These are phyloP conservation scores for Congeria kusceri DNA, from an alignment of 2,888 invertebrate genomes.

Conservation along the genomic window DNA sequence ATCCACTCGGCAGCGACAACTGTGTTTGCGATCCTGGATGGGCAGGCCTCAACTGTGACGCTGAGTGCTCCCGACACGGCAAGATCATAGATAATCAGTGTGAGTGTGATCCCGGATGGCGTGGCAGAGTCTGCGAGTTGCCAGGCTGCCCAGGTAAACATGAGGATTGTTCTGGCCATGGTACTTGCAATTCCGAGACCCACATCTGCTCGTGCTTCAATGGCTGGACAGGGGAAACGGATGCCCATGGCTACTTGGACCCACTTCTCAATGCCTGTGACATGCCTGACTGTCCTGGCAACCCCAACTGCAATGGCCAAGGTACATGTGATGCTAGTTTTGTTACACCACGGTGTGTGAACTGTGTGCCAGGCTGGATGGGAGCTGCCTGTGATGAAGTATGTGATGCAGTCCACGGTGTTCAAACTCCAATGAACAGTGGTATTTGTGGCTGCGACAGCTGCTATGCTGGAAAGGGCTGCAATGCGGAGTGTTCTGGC, in stretches of 20 bases:
- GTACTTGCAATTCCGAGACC: slow-evolving; percentile 70
- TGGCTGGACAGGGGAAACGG: slow-evolving; percentile 72
- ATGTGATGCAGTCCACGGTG: slow-evolving; percentile 68
- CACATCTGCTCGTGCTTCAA: slow-evolving; percentile 72
- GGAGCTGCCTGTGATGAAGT: slow-evolving; percentile 70
- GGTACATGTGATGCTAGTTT: slow-evolving; percentile 66
- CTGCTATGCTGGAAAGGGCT: slow-evolving; percentile 70
- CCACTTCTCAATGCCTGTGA: slow-evolving; percentile 66
- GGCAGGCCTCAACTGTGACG: slow-evolving; percentile 73
- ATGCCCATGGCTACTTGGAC: slow-evolving; percentile 28
- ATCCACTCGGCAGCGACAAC: slow-evolving; percentile 65
- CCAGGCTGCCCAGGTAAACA: slow-evolving; percentile 75
- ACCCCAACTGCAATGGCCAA: slow-evolving; percentile 72
- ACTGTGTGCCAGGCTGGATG: slow-evolving; percentile 72
- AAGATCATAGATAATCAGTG: slow-evolving; percentile 59
- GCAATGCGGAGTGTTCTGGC: slow-evolving; percentile 65
- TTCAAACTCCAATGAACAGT: slow-evolving; percentile 68
- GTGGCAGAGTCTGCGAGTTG: slow-evolving; percentile 72
- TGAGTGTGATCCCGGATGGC: slow-evolving; percentile 72
- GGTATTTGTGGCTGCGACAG: slow-evolving; percentile 68
- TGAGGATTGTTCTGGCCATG: slow-evolving; percentile 73
- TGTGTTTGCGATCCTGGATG: slow-evolving; percentile 75
- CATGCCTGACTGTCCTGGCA: slow-evolving; percentile 75
- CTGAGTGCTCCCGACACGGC: slow-evolving; percentile 74
- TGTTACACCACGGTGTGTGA: slow-evolving; percentile 68